Evolutionary conservation across 2,113 vertebrate genomes (phyloP).

Genomic region (Triplophysa rosa): DNA sequence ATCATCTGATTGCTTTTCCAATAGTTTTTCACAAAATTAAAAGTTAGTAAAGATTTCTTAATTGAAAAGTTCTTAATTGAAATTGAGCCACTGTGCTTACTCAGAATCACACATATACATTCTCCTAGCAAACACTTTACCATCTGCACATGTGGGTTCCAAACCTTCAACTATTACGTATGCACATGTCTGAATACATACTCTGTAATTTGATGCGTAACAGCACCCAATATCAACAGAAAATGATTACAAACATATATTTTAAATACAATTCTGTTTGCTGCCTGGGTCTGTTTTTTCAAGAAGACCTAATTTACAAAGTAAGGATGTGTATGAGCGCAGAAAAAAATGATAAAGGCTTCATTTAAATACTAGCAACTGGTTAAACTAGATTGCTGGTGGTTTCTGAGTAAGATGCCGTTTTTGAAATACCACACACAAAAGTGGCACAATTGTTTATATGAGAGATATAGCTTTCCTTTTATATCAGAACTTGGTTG

Average conservation of each 20-base stretch:
- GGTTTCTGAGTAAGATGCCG: too few species aligned
- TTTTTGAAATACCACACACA: background rate
- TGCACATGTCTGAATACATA: background rate
- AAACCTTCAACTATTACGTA: background rate
- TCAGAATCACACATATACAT: background rate
- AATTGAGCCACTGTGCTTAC: background rate
- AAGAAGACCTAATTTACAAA: background rate
- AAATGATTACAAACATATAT: too few species aligned
- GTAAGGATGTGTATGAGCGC: too few species aligned
- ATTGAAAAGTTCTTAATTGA: background rate
- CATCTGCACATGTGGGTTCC: too few species aligned
- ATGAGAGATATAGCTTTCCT: background rate
- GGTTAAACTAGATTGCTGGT: too few species aligned
- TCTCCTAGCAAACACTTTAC: too few species aligned
- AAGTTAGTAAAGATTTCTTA: background rate
- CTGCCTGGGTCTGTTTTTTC: background rate
- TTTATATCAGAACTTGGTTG: background rate
- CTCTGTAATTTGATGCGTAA: too few species aligned
- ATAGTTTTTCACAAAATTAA: conserved; percentile 12
- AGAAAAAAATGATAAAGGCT: too few species aligned
- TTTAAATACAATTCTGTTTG: too few species aligned
- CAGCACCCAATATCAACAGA: too few species aligned
- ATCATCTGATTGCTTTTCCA: conserved; percentile 28
- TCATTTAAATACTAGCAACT: too few species aligned
- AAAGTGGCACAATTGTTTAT: background rate